A percentile compares a stretch with the other conserved stretches of the same genome.
These are phyloP conservation scores for Rhodeus uyekii DNA, from an alignment of 2,797 vertebrate species.

Conservation along the genomic window DNA sequence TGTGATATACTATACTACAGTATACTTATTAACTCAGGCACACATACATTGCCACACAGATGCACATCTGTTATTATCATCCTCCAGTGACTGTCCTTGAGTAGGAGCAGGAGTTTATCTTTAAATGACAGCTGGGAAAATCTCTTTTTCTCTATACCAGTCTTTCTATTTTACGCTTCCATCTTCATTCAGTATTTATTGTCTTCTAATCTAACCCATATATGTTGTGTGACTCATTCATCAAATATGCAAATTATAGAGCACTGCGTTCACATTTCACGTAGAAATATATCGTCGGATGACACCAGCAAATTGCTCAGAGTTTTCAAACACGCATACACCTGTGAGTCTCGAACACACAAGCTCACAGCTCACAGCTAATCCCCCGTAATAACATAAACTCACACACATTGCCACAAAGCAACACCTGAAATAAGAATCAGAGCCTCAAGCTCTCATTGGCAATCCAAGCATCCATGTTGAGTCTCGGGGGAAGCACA, in stretches of 20 bases:
- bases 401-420: conserved; percentile 14
- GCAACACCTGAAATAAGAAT: conserved; percentile 37
- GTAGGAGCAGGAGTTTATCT: conserved; percentile 33
- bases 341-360: conserved; percentile 8
- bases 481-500: conserved; percentile 12
- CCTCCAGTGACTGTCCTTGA: conserved; percentile 29
- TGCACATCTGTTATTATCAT: neutral
- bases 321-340: neutral
- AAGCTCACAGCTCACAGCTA: conserved; percentile 35
- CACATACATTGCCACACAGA: neutral
- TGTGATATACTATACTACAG: neutral
- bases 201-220: neutral
- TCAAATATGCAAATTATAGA: neutral
- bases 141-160: neutral
- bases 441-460: conserved; percentile 40
- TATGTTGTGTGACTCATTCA: conserved; percentile 5
- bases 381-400: conserved; percentile 44
- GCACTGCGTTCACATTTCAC: neutral
- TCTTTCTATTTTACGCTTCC: neutral
- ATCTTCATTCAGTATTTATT: neutral
- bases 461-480: conserved; percentile 49
- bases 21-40: neutral
- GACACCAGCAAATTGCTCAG: neutral
- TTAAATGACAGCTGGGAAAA: conserved; percentile 36
- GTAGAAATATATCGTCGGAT: neutral